Base-by-base conservation (phyloP, 2,888 invertebrate species). In the Ormyrus labotus region DNA sequence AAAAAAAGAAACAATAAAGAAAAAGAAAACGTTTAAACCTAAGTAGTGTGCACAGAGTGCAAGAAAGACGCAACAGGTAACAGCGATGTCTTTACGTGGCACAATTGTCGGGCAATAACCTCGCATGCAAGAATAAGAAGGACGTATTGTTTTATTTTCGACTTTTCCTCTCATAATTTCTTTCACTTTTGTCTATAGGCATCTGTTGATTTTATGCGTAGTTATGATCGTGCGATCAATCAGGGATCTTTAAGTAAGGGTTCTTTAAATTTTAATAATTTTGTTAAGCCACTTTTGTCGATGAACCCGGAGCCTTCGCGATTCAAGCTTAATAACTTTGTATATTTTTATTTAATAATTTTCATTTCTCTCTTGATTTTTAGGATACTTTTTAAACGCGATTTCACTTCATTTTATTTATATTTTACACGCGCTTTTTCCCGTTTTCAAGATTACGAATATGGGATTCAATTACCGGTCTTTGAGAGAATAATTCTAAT, bases 61-160 rank as follows among this genome's bases (percentile, higher is more conserved):
- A 84, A 85, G 78, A 83, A 85, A 86, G 84, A 86, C 85, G 84
- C 83, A 87, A 87, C 87, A 87, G 85, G 86, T 87, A 88, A 88
- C 86, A 86, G 84, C 80, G 80, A 83, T 87, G 84, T 85, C 85
- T 84, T 88, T 85, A 85, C 85, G 87, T 87, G 87, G 86, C 87
- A 88, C 86, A 85, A 85, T 86, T 83, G 85, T 55, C 13, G 84
- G 83, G 85, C 19, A 86, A 83, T 84, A 76, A 68, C 81, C 78
- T 69, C 81, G 51, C 74, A 73, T 82, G 74, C 78, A 74, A 78
- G 81, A 79, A 72, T 79, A 75, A 80, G 70, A 74, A 76, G 65
- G 80, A 75, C 75, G 75, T 61, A 75, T 71, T 57, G 8, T 74
- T 79, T 51, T 79, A 19, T 64, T 47, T 67, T 78, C 51, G n/a